These are phyloP conservation scores for Enteromius radiatus DNA, from an alignment of 2,797 vertebrate species.

Conservation along the genomic window DNA sequence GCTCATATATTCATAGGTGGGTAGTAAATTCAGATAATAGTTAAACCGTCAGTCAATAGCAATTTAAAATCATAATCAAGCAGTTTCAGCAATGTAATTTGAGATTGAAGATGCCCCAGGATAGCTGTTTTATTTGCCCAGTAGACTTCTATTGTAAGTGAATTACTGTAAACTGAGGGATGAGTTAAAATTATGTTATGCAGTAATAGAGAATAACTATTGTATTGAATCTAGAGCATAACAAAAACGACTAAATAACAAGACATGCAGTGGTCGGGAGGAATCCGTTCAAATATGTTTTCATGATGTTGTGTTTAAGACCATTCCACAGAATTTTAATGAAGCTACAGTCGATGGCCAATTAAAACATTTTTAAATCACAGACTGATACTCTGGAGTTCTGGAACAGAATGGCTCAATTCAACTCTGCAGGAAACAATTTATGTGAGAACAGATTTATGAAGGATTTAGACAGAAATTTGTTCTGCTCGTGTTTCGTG, in stretches of 20 bases:
- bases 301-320: slow-evolving; percentile 1
- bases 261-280: background rate
- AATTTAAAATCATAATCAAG: slow-evolving; percentile 35
- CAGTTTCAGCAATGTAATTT: background rate
- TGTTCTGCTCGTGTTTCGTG: background rate
- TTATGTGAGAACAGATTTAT: background rate
- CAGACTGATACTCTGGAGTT: background rate
- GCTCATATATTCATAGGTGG: slow-evolving; percentile 9
- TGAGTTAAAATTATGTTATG: background rate
- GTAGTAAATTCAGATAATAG: background rate
- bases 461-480: background rate
- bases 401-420: background rate
- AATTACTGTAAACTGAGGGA: background rate
- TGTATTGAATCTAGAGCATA: background rate
- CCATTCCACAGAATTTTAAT: background rate
- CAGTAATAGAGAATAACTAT: background rate
- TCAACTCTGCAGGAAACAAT: background rate
- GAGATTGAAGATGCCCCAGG: slow-evolving; percentile 4
- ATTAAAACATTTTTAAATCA: slow-evolving; percentile 1
- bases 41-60: background rate
- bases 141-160: background rate
- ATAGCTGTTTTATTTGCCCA: background rate
- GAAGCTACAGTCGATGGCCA: background rate
- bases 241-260: background rate
- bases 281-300: background rate